phyloP scores from a whole-genome alignment of 2,113 vertebrate species.

The Cisticola juncidis region DNA sequence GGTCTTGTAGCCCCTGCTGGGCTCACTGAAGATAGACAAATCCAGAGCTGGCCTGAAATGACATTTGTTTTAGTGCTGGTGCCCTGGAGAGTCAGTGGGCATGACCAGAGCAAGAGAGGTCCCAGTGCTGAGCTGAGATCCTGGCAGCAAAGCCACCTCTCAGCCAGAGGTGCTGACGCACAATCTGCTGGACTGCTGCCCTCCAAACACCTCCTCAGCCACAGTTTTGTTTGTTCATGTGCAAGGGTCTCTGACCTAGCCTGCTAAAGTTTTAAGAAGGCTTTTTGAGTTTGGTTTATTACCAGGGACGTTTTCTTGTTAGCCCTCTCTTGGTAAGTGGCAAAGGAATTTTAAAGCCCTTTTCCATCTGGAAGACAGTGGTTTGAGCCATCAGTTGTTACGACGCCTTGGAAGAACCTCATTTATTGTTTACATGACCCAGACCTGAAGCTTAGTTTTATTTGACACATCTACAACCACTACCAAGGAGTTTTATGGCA shows the following conservation, averaged over 20 bases:
- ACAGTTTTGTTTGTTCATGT: rapidly evolving
- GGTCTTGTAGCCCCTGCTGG: neutral
- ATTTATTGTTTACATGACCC: neutral
- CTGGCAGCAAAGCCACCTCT: rapidly evolving
- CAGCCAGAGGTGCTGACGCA: rapidly evolving
- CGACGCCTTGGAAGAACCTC: neutral
- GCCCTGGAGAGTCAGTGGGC: too few relatives aligned
- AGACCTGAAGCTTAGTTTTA: neutral
- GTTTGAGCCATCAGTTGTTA: neutral
- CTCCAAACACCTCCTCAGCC: neutral
- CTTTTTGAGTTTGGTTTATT: neutral
- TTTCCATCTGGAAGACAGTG: neutral
- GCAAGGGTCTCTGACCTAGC: neutral
- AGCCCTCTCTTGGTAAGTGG: neutral
- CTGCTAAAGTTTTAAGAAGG: neutral
- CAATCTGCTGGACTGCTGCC: neutral
- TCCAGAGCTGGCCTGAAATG: neutral
- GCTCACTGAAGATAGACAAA: neutral
- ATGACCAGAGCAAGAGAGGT: neutral
- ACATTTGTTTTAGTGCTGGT: neutral
- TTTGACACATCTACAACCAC: neutral
- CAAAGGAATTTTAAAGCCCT: neutral
- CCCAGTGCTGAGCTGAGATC: neutral
- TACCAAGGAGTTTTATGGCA: neutral
- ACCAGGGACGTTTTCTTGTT: neutral